phyloP scores from a whole-genome alignment of 2,888 invertebrate species.

The Pandemis heparana region DNA sequence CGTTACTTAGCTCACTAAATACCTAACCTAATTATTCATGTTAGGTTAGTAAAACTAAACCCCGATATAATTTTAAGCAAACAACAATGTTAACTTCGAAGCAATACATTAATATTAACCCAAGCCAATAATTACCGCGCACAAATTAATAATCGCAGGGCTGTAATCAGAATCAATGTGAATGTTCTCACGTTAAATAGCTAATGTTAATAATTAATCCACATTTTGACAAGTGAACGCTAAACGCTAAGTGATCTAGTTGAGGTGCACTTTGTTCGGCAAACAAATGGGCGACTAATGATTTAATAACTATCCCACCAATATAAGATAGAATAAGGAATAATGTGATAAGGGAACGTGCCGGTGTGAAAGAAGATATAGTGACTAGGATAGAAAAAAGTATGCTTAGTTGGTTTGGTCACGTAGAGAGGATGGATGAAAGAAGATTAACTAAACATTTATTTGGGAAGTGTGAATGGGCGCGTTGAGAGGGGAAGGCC shows the following conservation, averaged over 20 bases:
- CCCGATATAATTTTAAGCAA: constrained; percentile 30
- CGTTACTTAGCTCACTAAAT: no score
- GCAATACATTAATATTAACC: constrained; percentile 39
- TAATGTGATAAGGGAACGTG: no score
- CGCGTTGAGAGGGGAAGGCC: no score
- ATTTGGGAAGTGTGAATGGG: no score
- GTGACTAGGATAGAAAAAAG: no score
- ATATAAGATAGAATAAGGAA: no score
- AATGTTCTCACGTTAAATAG: constrained; percentile 71
- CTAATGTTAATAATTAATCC: constrained; percentile 73
- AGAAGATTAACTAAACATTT: no score
- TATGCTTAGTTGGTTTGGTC: no score
- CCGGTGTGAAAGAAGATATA: no score
- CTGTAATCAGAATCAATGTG: constrained; percentile 69
- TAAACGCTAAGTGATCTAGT: constrained; percentile 52
- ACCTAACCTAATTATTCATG: no score
- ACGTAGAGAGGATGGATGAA: no score
- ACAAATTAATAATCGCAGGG: constrained; percentile 55
- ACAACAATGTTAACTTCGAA: constrained; percentile 11
- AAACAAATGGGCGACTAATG: constrained; percentile 37
- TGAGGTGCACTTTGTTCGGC: constrained; percentile 41
- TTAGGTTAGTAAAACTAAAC: not conserved
- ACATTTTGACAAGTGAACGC: constrained; percentile 66
- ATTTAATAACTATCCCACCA: not conserved
- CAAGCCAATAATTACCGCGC: constrained; percentile 56